These are phyloP conservation scores for Sparidentex hasta DNA, from an alignment of 2,797 vertebrate genomes.

Conservation along the genomic window DNA sequence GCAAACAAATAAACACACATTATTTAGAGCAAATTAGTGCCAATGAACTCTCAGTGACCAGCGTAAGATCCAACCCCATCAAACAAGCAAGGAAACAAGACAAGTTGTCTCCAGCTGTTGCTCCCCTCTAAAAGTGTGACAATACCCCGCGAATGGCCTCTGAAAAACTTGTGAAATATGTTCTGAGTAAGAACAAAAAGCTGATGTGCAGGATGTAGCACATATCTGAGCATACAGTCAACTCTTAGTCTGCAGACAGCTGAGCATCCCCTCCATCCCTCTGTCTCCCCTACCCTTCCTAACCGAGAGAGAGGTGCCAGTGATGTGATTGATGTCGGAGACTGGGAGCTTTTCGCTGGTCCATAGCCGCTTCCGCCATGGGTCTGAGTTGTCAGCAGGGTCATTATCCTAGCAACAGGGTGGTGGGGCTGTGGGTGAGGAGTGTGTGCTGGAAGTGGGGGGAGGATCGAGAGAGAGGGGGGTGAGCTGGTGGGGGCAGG, in stretches of 20 bases:
- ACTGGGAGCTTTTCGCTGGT: slow-evolving; percentile 74
- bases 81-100: slow-evolving; percentile 31
- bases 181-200: slow-evolving; percentile 6
- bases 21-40: slow-evolving; percentile 80
- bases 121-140: slow-evolving; percentile 3
- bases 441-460: slow-evolving; percentile 67
- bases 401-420: slow-evolving; percentile 77
- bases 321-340: slow-evolving; percentile 83
- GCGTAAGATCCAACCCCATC: slow-evolving; percentile 46
- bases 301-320: slow-evolving; percentile 68
- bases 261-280: slow-evolving; percentile 66
- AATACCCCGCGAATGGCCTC: background rate
- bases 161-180: slow-evolving; percentile 30
- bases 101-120: slow-evolving; percentile 32
- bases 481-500: slow-evolving; percentile 32
- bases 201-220: slow-evolving; percentile 49
- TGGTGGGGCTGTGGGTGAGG: slow-evolving; percentile 51
- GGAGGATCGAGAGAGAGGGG: slow-evolving; percentile 13
- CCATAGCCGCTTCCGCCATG: slow-evolving; percentile 77
- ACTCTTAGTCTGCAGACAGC: slow-evolving; percentile 66
- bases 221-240: slow-evolving; percentile 56
- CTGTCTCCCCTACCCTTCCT: slow-evolving; percentile 46
- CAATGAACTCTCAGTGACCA: slow-evolving; percentile 77
- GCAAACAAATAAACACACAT: slow-evolving; percentile 87
- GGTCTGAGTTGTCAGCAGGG: slow-evolving; percentile 78